A percentile compares a stretch with the other conserved stretches of the same genome.
phyloP scores from a whole-genome alignment of 2,797 vertebrate genomes.

The Kryptopterus vitreolus region DNA sequence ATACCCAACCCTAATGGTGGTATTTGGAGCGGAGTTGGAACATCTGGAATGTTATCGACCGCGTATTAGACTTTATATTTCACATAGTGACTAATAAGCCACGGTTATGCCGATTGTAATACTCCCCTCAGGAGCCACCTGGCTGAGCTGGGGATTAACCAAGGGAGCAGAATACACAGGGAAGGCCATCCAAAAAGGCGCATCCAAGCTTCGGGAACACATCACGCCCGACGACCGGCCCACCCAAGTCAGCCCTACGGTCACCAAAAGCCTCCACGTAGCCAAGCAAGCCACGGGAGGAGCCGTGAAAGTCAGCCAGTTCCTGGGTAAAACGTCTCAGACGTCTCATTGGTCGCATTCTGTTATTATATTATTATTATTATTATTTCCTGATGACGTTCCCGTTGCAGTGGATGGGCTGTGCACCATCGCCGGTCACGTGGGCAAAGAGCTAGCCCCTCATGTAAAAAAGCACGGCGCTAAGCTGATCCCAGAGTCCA shows the following conservation, averaged over 20 bases:
- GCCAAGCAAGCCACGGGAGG: conserved; percentile 96
- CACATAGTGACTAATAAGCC: background rate
- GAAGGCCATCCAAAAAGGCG: conserved; percentile 94
- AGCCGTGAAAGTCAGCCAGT: conserved; percentile 97
- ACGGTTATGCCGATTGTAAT: background rate
- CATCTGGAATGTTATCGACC: too few relatives aligned
- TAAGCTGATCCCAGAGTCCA: conserved; percentile 93
- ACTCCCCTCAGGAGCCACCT: conserved; percentile 85
- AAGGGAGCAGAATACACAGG: conserved; percentile 96
- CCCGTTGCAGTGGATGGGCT: conserved; percentile 88
- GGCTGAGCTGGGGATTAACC: conserved; percentile 94
- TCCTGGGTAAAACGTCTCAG: conserved; percentile 79
- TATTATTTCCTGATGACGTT: background rate
- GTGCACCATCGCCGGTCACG: conserved; percentile 84
- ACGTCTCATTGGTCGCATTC: background rate
- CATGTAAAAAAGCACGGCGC: conserved; percentile 94
- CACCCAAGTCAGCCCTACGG: conserved; percentile 84
- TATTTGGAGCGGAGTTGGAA: too few relatives aligned
- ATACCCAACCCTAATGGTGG: too few relatives aligned
- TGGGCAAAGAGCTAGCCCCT: conserved; percentile 90
- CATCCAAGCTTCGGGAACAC: conserved; percentile 91
- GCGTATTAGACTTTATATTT: too few relatives aligned
- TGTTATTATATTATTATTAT: background rate
- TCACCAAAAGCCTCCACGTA: conserved; percentile 88
- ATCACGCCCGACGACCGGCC: conserved; percentile 96